Evolutionary conservation across 2,797 vertebrate genomes (phyloP).

Genomic region (Ceryle rudis): DNA sequence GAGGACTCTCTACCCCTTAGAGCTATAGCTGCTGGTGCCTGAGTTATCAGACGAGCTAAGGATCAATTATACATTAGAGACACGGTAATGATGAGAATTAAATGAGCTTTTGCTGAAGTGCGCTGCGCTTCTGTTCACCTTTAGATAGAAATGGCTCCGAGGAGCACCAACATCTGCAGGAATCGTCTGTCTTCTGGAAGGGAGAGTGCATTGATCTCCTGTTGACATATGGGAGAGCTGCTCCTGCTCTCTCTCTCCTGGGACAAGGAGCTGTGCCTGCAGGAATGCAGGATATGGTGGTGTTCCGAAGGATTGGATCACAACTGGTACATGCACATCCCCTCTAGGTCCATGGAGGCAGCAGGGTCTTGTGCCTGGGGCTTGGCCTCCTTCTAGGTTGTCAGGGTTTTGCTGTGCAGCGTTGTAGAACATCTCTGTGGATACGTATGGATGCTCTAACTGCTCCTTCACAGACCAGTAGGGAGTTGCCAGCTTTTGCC

Average conservation of each 20-base stretch:
- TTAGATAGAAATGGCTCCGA: slow-evolving; percentile 52
- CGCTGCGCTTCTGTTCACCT: slow-evolving; percentile 47
- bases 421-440: not conserved
- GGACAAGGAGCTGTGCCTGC: not conserved
- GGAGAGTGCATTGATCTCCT: slow-evolving; percentile 7
- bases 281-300: rapidly evolving
- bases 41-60: slow-evolving; percentile 18
- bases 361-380: not conserved
- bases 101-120: slow-evolving; percentile 69
- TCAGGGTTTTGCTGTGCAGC: not conserved
- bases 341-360: rapidly evolving
- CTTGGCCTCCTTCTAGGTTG: not conserved
- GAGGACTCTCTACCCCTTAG: not conserved
- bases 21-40: not conserved
- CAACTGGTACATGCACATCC: not conserved
- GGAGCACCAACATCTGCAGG: slow-evolving; percentile 74
- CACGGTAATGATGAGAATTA: slow-evolving; percentile 73
- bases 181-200: slow-evolving; percentile 60
- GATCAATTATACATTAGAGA: slow-evolving; percentile 75
- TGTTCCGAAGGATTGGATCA: not conserved
- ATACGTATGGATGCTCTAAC: rapidly evolving
- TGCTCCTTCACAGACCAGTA: not conserved
- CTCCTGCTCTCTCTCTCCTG: not conserved
- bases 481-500: not conserved
- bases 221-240: not conserved